These are phyloP conservation scores for Andrena marginata DNA, from an alignment of 2,888 invertebrate genomes.

Conservation along the genomic window DNA sequence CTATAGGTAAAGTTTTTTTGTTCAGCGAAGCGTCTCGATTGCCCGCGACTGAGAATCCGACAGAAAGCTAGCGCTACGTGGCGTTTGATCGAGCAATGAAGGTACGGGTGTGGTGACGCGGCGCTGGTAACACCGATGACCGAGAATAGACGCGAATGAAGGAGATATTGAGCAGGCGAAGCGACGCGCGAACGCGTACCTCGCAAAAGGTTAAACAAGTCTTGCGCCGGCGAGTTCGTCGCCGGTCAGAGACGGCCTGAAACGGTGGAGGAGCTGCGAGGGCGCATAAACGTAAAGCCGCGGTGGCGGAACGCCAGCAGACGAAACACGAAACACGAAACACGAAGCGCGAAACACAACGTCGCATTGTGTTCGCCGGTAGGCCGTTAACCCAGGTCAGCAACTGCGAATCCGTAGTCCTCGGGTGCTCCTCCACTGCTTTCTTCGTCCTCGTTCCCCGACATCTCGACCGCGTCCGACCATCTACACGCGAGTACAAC, in stretches of 20 bases:
- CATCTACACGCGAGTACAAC: neutral
- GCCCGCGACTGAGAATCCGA: no score
- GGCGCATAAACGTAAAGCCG: conserved; percentile 34
- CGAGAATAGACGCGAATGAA: conserved; percentile 5
- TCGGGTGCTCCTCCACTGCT: conserved; percentile 45
- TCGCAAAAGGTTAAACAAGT: conserved; percentile 36
- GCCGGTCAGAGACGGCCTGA: neutral
- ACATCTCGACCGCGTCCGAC: conserved; percentile 24
- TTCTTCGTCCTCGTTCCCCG: conserved; percentile 5
- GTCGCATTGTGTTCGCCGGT: conserved; percentile 76
- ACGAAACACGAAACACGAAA: conserved; percentile 79
- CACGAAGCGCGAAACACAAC: conserved; percentile 75
- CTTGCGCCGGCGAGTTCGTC: conserved; percentile 45
- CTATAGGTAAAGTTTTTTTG: no score
- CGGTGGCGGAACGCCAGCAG: conserved; percentile 73
- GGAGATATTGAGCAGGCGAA: neutral
- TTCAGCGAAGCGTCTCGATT: no score
- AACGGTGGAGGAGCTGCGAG: no score
- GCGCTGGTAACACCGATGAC: neutral
- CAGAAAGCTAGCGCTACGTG: no score
- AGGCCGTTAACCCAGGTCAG: conserved; percentile 82
- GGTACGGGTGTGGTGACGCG: no score
- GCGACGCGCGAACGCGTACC: neutral
- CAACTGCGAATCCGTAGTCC: conserved; percentile 73
- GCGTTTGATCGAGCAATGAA: no score